Evolutionary conservation across 2,113 vertebrate genomes (phyloP), one percentile per base, ranked within the genome.

Genomic region (Thalassarche chlororhynchos): DNA sequence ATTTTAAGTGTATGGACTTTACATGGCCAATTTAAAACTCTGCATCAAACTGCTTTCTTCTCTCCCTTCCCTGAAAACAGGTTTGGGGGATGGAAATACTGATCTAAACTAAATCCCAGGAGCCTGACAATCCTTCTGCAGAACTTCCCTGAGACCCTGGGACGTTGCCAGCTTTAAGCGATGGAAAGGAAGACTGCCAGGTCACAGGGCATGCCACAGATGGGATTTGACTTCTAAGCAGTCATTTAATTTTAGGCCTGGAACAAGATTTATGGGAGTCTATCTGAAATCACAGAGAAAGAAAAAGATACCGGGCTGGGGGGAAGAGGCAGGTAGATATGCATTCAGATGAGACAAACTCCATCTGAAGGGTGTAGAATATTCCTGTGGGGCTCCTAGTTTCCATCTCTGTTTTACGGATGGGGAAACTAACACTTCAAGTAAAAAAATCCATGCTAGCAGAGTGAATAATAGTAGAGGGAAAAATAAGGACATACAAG

Each of bases 181-280:
- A 91, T 83, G 91, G 79, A 93, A 96, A 89, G 92, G 93, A 96
- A 94, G 77, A 60, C 71, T 95, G 95, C 90, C 96, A 96, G 97
- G 96, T 95, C 93, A 93, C 93, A 93, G 97, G 94, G 79, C 94
- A 95, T 97, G 89, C 76, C 96, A 94, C 96, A 97, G 92, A 90
- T 92, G 92, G 96, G 95, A 95, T 96, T 57, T 93, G 93, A 70
- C 88, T 92, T 97, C 87, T 65, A 68, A 95, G 88, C 86, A 97
- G 68, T 74, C 61, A 44, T 94, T 97, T 94, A 82, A 93, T 95
- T 95, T 96, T 91, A 81, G 89, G 90, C 92, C 95, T 94, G 86
- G 94, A 97, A 95, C 55, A 72, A 85, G 57, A 97, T 93, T 95
- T 95, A 84, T 47, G 32, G 87, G 85, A 93, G 36, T 69, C 58